phyloP scores from a whole-genome alignment of 2,113 vertebrate species.

The Callipepla californica region DNA sequence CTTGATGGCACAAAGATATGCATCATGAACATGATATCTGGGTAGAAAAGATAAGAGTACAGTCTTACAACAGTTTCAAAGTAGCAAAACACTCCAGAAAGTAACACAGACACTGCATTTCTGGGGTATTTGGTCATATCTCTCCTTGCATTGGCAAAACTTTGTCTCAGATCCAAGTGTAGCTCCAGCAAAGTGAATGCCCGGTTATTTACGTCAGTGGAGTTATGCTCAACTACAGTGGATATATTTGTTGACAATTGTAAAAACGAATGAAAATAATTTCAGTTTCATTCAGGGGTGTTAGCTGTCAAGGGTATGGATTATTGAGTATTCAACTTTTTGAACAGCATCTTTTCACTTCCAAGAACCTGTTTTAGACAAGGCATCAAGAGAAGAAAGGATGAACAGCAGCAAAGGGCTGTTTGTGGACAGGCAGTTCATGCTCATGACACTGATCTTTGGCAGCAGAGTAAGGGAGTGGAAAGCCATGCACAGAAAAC shows the following conservation, averaged over 20 bases:
- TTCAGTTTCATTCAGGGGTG: slow-evolving; percentile 37
- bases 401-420: neutral
- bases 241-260: slow-evolving; percentile 37
- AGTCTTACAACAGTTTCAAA: neutral
- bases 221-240: slow-evolving; percentile 27
- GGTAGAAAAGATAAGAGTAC: slow-evolving; percentile 48
- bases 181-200: slow-evolving; percentile 34
- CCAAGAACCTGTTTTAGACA: slow-evolving; percentile 52
- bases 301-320: slow-evolving; percentile 39
- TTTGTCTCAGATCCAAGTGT: neutral
- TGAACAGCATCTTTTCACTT: neutral
- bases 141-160: neutral
- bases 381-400: neutral
- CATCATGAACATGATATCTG: slow-evolving; percentile 56
- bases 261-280: slow-evolving; percentile 63
- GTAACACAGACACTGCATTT: neutral
- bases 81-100: slow-evolving; percentile 16
- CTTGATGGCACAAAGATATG: slow-evolving; percentile 22
- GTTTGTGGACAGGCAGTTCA: neutral
- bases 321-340: slow-evolving; percentile 41
- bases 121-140: slow-evolving; percentile 13
- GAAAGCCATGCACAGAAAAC: neutral
- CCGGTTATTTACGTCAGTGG: neutral
- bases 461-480: neutral
- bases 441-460: neutral